Evolutionary conservation across 2,888 invertebrate genomes (phyloP).

Genomic region (Thereva unica): DNA sequence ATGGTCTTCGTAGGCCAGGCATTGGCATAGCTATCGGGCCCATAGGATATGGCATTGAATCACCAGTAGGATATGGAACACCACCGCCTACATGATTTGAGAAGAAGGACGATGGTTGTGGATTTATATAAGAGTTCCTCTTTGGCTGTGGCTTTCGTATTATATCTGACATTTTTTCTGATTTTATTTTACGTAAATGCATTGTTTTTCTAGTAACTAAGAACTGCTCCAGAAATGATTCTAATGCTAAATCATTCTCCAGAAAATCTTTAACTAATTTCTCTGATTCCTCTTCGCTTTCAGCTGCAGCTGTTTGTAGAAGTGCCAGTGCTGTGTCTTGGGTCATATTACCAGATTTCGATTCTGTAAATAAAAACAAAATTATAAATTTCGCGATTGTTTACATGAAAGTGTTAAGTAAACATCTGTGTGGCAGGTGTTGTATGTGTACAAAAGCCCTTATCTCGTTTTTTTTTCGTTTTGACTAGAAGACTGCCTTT

Average conservation of each 20-base stretch:
- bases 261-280: conserved; percentile 79
- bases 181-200: conserved; percentile 85
- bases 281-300: conserved; percentile 93
- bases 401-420: background rate
- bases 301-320: conserved; percentile 87
- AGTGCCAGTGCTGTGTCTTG: conserved; percentile 86
- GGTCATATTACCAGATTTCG: conserved; percentile 75
- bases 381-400: background rate
- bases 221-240: conserved; percentile 85
- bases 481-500: background rate
- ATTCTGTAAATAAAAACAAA: conserved; percentile 62
- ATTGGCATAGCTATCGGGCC: conserved; percentile 79
- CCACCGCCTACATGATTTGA: conserved; percentile 59
- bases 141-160: conserved; percentile 58
- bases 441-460: too few relatives aligned
- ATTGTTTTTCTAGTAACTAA: conserved; percentile 73
- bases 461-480: background rate
- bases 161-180: conserved; percentile 88
- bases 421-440: background rate
- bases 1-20: conserved; percentile 61
- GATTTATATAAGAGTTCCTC: conserved; percentile 48
- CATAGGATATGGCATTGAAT: conserved; percentile 55
- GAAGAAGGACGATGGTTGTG: conserved; percentile 47
- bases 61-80: conserved; percentile 65
- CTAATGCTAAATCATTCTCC: conserved; percentile 68